phyloP scores from a whole-genome alignment of 2,888 invertebrate species.

The Reticulitermes lucifugus region DNA sequence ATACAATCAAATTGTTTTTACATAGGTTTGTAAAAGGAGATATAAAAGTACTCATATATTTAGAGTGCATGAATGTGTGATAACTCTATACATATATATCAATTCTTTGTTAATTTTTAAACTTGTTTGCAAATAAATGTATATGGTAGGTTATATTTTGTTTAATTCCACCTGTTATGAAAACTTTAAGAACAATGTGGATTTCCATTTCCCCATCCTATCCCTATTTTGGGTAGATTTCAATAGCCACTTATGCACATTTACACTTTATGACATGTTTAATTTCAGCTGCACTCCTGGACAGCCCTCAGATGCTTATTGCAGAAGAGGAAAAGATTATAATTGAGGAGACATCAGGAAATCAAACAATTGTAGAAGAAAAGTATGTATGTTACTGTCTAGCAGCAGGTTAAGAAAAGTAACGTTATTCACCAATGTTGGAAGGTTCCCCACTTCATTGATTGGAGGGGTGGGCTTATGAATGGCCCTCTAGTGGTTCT shows the following conservation, averaged over 20 bases:
- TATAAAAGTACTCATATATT: neutral
- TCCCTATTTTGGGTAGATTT: neutral
- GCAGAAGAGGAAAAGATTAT: conserved; percentile 54
- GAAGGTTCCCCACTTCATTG: too few species aligned
- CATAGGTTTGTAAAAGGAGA: neutral
- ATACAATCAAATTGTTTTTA: neutral
- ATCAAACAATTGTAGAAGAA: conserved; percentile 51
- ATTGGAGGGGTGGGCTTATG: too few species aligned
- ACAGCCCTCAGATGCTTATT: conserved; percentile 52
- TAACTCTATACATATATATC: neutral
- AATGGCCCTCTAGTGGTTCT: too few species aligned
- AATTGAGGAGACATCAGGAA: conserved; percentile 51
- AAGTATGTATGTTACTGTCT: conserved; percentile 47
- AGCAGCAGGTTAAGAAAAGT: too few species aligned
- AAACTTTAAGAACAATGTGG: neutral
- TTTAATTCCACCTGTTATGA: neutral
- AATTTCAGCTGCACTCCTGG: conserved; percentile 50
- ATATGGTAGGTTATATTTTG: neutral
- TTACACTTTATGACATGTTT: neutral
- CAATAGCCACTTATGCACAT: neutral
- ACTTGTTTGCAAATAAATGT: neutral
- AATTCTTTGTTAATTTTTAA: conserved; percentile 3
- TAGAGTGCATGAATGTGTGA: neutral
- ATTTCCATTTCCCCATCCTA: neutral
- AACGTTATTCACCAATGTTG: too few species aligned